Evolutionary conservation across 2,113 vertebrate genomes (phyloP).

Genomic region (Rhagologus leucostigma): DNA sequence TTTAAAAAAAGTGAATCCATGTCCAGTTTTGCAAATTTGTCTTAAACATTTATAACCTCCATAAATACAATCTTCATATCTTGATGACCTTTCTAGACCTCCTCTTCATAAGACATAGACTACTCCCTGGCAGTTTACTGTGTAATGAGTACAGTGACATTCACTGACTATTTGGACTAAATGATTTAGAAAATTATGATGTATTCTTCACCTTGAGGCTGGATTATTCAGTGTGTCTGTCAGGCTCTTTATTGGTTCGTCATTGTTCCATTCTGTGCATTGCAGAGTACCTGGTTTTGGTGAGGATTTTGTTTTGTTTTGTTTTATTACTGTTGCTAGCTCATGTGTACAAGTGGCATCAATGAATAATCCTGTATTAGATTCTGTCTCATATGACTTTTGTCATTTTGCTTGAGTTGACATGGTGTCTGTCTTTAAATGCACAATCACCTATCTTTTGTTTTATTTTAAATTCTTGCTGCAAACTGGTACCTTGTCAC

Average conservation of each 20-base stretch:
- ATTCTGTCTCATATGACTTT: background rate
- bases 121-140: background rate
- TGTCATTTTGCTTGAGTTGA: background rate
- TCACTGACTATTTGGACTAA: background rate
- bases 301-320: background rate
- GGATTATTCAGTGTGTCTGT: background rate
- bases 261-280: background rate
- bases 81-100: background rate
- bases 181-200: background rate
- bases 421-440: background rate
- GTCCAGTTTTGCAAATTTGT: background rate
- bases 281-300: accelerated
- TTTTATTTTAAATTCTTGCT: background rate
- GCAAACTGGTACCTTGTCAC: background rate
- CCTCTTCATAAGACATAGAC: background rate
- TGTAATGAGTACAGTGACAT: background rate
- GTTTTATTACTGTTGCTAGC: background rate
- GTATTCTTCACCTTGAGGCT: background rate
- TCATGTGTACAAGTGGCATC: background rate
- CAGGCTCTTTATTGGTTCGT: background rate
- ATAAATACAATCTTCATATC: background rate
- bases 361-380: background rate
- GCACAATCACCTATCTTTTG: background rate
- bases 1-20: background rate
- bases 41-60: background rate